Evolutionary conservation across 2,888 invertebrate species (phyloP), one percentile per base, ranked within the genome.

Genomic region (Eumacrocentrus americanus): DNA sequence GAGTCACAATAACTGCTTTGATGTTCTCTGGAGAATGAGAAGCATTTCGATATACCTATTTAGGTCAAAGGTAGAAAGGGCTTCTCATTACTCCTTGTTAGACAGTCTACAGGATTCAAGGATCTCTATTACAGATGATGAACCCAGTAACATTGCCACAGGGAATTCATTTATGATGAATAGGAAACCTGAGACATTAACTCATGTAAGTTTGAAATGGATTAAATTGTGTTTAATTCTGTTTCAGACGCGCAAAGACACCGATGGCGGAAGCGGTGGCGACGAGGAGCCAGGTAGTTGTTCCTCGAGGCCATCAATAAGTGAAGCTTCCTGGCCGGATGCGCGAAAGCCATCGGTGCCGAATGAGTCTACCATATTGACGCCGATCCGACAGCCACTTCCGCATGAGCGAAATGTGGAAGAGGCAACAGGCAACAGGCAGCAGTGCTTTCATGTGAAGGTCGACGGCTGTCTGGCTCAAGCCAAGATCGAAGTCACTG

Each of bases 171-270:
- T 23, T 22, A 23, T 48, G 12, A 22, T 48, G 5, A n/a, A n/a
- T n/a, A n/a, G 29, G 29, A 29, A 29, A 29, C 9, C 9, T 4
- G 29, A 4, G 29, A 29, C 9, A 29, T 29, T 29, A 9, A 29
- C 5, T 29, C 4, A 29, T 29, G 9, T 6, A 29, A 9, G 9
- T 29, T 29, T 29, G 29, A 35, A 48, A 1, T 46, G 3, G 0
- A 22, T 46, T 4, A 3, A 4, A 4, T 46, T 7, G 7, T 16
- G 23, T 4, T 38, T 53, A 14, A 23, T 37, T 14, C 11, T 18
- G n/a, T 66, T 64, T 53, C 71, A 81, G 81, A 80, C 81, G 60
- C 78, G 81, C 72, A 78, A 70, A 73, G 75, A 70, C 73, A 76
- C 71, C 73, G 75, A 61, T 67, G 71, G 52, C 34, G 76, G 72